Percentiles rank a stretch among this genome's conserved stretches.
These are phyloP conservation scores for Pholis gunnellus DNA, from an alignment of 2,113 vertebrate species.

Conservation along the genomic window DNA sequence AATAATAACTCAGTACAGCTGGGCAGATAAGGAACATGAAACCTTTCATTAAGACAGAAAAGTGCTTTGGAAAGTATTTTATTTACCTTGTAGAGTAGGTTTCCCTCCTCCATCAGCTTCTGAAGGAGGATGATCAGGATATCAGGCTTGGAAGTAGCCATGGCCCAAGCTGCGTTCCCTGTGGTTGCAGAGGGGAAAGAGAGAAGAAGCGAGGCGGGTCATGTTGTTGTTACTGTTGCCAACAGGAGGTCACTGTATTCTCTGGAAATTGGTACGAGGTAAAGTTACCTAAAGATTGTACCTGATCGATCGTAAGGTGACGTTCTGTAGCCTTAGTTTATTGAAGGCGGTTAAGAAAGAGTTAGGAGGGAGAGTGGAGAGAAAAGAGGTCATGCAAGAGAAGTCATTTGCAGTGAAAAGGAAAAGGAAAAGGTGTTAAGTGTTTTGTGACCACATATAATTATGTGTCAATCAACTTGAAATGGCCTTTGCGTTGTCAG, in stretches of 20 bases:
- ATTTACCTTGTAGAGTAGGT: constrained; percentile 93
- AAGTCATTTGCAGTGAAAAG: constrained; percentile 47
- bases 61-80: neutral
- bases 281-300: constrained; percentile 89
- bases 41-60: neutral
- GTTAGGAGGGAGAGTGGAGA: constrained; percentile 74
- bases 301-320: constrained; percentile 90
- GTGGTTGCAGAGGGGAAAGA: constrained; percentile 51
- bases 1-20: neutral
- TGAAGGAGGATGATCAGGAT: constrained; percentile 98
- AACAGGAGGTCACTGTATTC: constrained; percentile 56
- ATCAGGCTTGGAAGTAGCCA: constrained; percentile 99
- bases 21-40: neutral
- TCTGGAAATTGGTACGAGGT: constrained; percentile 76
- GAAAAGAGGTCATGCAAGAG: constrained; percentile 64
- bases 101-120: constrained; percentile 99
- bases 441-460: constrained; percentile 37
- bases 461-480: constrained; percentile 45
- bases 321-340: constrained; percentile 88
- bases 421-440: constrained; percentile 57
- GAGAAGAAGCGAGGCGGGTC: constrained; percentile 10
- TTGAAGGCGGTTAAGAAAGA: constrained; percentile 80
- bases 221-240: neutral
- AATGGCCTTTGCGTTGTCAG: constrained; percentile 32
- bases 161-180: constrained; percentile 99